Conservation (phyloP, 2,113 vertebrate genomes). For the Dendropsophus ebraccatus region DNA sequence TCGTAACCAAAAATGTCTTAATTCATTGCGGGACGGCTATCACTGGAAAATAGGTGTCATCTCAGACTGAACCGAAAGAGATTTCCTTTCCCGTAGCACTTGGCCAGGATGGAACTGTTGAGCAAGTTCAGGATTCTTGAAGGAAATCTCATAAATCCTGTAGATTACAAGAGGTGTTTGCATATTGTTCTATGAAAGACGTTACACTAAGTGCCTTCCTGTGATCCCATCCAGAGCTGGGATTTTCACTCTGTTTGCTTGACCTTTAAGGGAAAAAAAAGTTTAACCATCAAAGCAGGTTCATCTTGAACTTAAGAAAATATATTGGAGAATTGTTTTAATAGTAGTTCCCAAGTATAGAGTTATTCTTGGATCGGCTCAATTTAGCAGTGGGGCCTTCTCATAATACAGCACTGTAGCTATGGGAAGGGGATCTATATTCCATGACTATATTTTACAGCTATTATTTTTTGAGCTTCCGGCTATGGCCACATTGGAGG, state of each 20-base stretch:
- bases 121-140: slow-evolving; percentile 1
- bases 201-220: slow-evolving; percentile 33
- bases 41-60: neutral
- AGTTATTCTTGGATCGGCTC: neutral
- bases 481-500: too few species aligned
- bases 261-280: neutral
- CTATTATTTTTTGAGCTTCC: neutral
- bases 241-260: slow-evolving; percentile 16
- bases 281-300: neutral
- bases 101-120: neutral
- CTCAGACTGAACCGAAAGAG: neutral
- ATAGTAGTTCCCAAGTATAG: neutral
- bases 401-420: neutral
- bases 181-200: slow-evolving; percentile 42
- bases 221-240: slow-evolving; percentile 15
- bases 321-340: neutral
- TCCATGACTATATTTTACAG: too few species aligned
- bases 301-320: neutral
- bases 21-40: neutral
- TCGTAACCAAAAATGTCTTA: neutral
- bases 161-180: slow-evolving; percentile 39
- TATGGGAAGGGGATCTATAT: neutral
- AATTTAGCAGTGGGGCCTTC: neutral
- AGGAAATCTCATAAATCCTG: slow-evolving; percentile 46
- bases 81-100: neutral